Evolutionary conservation across 2,888 invertebrate species (phyloP).

Genomic region (Seira musarum): DNA sequence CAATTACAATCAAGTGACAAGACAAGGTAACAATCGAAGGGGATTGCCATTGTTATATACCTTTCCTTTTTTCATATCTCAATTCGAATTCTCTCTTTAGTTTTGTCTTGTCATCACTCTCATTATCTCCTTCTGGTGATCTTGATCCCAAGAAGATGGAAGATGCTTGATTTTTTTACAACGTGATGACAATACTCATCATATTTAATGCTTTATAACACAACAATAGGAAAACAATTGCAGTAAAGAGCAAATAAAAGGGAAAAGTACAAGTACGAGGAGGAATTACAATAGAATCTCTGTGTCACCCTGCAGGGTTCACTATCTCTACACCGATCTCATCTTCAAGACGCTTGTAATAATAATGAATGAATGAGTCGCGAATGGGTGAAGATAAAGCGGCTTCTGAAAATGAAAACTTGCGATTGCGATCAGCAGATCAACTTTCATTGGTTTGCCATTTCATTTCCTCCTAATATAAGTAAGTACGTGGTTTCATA

Average conservation of each 20-base stretch:
- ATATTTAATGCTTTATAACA: constrained; percentile 14
- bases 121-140: constrained; percentile 7
- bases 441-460: constrained; percentile 15
- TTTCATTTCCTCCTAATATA: neutral
- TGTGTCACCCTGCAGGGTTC: neutral
- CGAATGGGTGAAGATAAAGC: neutral
- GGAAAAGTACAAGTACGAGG: constrained; percentile 19
- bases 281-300: neutral
- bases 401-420: neutral
- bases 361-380: constrained; percentile 1
- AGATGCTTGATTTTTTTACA: neutral
- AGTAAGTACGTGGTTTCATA: neutral
- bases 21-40: constrained; percentile 4
- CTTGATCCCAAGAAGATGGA: constrained; percentile 3
- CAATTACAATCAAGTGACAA: neutral
- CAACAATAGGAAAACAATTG: constrained; percentile 1
- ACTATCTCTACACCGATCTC: neutral
- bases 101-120: constrained; percentile 12
- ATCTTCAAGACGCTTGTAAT: neutral
- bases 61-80: neutral
- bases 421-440: neutral
- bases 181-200: neutral
- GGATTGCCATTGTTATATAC: neutral
- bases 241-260: constrained; percentile 2
- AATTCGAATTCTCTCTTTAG: neutral